These are phyloP conservation scores for Scaptomyza caliginosa DNA, from an alignment of 2,888 invertebrate genomes.

Conservation along the genomic window DNA sequence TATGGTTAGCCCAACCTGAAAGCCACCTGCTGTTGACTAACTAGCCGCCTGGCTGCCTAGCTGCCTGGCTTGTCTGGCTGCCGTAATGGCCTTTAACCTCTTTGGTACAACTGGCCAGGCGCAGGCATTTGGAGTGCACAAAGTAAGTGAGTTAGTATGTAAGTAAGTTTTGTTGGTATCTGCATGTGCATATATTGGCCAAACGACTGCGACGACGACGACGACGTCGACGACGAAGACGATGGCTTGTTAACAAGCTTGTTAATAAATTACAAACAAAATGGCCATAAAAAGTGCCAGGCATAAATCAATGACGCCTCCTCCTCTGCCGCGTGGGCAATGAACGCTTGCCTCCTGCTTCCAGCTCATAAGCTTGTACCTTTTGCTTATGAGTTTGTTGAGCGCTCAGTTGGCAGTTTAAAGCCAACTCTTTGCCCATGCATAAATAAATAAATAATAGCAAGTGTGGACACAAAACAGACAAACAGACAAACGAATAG, in stretches of 20 bases:
- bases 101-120: conserved; percentile 36
- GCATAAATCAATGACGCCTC: conserved; percentile 73
- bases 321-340: conserved; percentile 34
- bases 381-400: conserved; percentile 25
- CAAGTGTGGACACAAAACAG: conserved; percentile 70
- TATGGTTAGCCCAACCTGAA: conserved; percentile 53
- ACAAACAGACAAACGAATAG: conserved; percentile 55
- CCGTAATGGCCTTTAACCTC: conserved; percentile 75
- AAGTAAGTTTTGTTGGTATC: conserved; percentile 34
- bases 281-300: conserved; percentile 78
- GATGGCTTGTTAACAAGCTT: conserved; percentile 76
- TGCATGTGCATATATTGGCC: conserved; percentile 66
- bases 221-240: conserved; percentile 24
- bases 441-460: conserved; percentile 76
- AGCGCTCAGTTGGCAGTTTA: conserved; percentile 17
- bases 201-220: conserved; percentile 46
- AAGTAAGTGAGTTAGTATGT: conserved; percentile 22
- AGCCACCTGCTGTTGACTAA: conserved; percentile 69
- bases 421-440: conserved; percentile 34
- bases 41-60: conserved; percentile 9
- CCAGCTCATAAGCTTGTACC: not conserved
- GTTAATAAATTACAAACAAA: conserved; percentile 80
- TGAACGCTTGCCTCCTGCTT: not conserved
- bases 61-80: conserved; percentile 18
- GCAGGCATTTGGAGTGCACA: conserved; percentile 40